Evolutionary conservation across 1,140 invertebrate species (phyloP), one percentile per base, ranked within the genome.

Genomic region (Drosophila nannoptera): DNA sequence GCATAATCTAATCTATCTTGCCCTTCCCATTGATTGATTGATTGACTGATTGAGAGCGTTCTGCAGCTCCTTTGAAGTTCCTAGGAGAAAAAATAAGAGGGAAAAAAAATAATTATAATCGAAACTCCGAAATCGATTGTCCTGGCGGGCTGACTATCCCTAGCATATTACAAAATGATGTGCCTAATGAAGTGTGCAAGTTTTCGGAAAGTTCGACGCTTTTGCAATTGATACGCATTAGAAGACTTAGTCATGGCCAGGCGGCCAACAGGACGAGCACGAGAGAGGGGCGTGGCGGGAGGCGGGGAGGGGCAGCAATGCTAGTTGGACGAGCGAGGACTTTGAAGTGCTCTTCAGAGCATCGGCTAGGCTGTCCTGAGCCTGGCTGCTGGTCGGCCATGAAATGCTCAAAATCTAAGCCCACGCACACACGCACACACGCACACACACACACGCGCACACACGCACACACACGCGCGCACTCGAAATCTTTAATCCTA

Each of bases 131-230:
- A 46, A 46, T 46, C 12, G n/a, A 32, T 49, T 53, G 14, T 66
- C 1, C 22, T 43, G 43, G 43, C 22, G n/a, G 31, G 22, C 5
- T 8, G 40, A 33, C 4, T 48, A 29, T 38, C 45, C 38, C 29
- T 46, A 56, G 9, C 67, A 53, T 69, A 70, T 59, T 59, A 53
- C 14, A 65, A 59, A 70, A 70, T 70, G 54, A 42, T 50, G 62
- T 70, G 62, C 54, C 68, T 70, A 70, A 70, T 70, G 68, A 70
- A 70, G 62, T 70, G 68, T 70, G 68, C 62, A 70, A 70, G 68
- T 70, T 70, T 70, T 65, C 46, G 31, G 62, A 66, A 70, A 70
- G 68, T 70, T 69, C 46, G 49, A 64, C 46, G 61, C 60, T 64
- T 53, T 66, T 66, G 48, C 62, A 65, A 70, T 70, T 70, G 68